phyloP scores from a whole-genome alignment of 2,888 invertebrate genomes.

The Lampropteryx suffumata region DNA sequence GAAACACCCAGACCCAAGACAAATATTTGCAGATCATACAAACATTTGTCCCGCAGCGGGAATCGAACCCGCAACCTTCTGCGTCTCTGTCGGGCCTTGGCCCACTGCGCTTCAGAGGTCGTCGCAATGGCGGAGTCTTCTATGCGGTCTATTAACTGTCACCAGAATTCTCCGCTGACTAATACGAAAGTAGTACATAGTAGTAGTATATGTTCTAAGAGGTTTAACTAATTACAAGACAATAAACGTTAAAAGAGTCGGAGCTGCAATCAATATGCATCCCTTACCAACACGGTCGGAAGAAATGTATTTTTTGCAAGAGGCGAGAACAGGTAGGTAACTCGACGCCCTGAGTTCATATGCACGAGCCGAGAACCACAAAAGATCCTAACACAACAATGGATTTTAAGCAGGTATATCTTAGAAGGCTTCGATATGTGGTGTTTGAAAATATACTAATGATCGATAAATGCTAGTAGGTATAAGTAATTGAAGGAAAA shows the following conservation, averaged over 20 bases:
- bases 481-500: slow-evolving; percentile 10
- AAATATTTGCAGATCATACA: too few species aligned
- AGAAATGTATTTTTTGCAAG: slow-evolving; percentile 42
- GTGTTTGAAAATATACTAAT: slow-evolving; percentile 10
- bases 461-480: slow-evolving; percentile 2
- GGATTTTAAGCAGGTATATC: slow-evolving; percentile 37
- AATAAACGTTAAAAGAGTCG: slow-evolving; percentile 14
- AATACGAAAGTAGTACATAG: too few species aligned
- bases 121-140: too few species aligned
- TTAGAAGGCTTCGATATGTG: slow-evolving; percentile 21
- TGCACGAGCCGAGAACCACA: slow-evolving; percentile 28
- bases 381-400: slow-evolving; percentile 37
- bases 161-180: too few species aligned
- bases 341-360: slow-evolving; percentile 33
- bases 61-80: too few species aligned
- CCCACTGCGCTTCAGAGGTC: too few species aligned
- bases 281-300: slow-evolving; percentile 31
- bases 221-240: slow-evolving; percentile 20
- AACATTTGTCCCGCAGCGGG: too few species aligned
- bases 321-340: slow-evolving; percentile 49
- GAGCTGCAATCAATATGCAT: slow-evolving; percentile 31
- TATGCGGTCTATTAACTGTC: too few species aligned
- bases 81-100: too few species aligned
- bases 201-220: too few species aligned
- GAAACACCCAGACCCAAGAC: too few species aligned